phyloP scores from a whole-genome alignment of 2,888 invertebrate species.

The Trissolcus japonicus region DNA sequence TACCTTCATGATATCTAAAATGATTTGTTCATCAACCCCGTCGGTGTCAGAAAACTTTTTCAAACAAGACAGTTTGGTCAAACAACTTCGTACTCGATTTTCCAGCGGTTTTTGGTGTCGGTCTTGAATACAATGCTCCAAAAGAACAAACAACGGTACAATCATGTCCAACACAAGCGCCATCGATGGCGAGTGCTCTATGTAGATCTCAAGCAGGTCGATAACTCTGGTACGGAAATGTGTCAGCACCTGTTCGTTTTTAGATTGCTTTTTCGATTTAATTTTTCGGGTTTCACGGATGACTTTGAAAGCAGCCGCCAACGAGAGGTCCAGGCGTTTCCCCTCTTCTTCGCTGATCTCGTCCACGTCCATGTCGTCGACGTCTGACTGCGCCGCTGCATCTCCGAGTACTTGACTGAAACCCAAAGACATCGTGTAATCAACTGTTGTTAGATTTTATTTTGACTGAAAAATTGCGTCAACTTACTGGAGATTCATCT shows the following conservation, averaged over 20 bases:
- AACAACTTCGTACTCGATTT: constrained; percentile 80
- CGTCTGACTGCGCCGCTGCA: constrained; percentile 80
- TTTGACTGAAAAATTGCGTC: not conserved
- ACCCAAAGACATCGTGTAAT: not conserved
- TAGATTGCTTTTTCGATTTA: constrained; percentile 77
- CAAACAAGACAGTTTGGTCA: constrained; percentile 80
- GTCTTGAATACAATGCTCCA: constrained; percentile 84
- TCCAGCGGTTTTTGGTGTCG: constrained; percentile 83
- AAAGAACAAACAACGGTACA: constrained; percentile 81
- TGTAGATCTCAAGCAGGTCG: constrained; percentile 85
- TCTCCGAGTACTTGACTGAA: constrained; percentile 80
- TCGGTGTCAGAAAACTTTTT: constrained; percentile 80
- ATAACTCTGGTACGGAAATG: constrained; percentile 86
- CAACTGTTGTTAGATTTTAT: too few species aligned
- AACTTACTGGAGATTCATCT: constrained; percentile 81
- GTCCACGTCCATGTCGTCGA: constrained; percentile 85
- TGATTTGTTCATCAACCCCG: constrained; percentile 78
- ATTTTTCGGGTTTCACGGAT: constrained; percentile 73
- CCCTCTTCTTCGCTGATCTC: constrained; percentile 87
- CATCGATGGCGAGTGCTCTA: constrained; percentile 84
- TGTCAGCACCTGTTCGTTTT: constrained; percentile 82
- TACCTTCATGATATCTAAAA: constrained; percentile 77
- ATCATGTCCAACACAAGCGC: constrained; percentile 83
- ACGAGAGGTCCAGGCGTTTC: constrained; percentile 82
- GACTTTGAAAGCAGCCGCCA: constrained; percentile 85